Evolutionary conservation across 1,140 invertebrate species (phyloP).

Genomic region (Pentalonia nigronervosa): DNA sequence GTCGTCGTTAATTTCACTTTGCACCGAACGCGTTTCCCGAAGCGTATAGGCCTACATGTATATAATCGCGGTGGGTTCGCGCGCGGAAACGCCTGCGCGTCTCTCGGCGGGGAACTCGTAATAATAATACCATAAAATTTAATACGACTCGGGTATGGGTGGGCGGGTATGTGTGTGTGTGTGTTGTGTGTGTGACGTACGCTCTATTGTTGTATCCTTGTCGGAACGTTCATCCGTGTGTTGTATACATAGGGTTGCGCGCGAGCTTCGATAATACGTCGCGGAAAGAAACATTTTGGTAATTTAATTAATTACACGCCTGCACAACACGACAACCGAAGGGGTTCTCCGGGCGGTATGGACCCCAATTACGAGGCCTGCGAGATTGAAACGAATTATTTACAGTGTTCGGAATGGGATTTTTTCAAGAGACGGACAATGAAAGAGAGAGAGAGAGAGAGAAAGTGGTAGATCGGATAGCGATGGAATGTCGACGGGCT

Average conservation of each 20-base stretch:
- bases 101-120: not conserved
- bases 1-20: not conserved
- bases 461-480: not conserved
- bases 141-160: not conserved
- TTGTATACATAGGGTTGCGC: not conserved
- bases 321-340: not conserved
- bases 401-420: conserved; percentile 1
- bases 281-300: not conserved
- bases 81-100: not conserved
- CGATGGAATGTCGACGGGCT: not conserved
- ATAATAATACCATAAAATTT: conserved; percentile 5
- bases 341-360: not conserved
- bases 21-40: not conserved
- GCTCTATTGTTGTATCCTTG: not conserved
- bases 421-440: not conserved
- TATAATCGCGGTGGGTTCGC: not conserved
- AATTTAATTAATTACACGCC: conserved; percentile 1
- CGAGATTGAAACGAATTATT: conserved; percentile 18
- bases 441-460: not conserved
- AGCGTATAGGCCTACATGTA: not conserved
- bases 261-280: not conserved
- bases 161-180: too few species aligned
- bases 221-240: not conserved
- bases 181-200: not conserved
- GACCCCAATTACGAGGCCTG: conserved; percentile 23